Base-by-base conservation (phyloP, 2,888 invertebrate species). In the Margaritifera margaritifera region DNA sequence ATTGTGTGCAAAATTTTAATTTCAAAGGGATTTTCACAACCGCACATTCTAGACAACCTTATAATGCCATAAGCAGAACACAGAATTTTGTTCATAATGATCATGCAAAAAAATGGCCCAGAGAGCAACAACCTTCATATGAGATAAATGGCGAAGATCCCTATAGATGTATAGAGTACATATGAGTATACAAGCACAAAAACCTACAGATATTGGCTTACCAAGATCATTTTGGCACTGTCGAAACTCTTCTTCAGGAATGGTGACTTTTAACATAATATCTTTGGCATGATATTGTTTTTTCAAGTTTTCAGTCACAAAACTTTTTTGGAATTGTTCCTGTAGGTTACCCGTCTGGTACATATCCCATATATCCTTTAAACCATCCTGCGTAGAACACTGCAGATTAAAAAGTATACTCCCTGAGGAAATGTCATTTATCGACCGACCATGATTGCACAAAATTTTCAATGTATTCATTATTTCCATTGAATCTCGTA, bases 401-500 rank as follows among this genome's bases (percentile, higher is more conserved):
- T 64, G 57, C 5, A 82, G 27, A 8, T 70, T 69, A 62, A 79
- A 78, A 31, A 69, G 66, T 42, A 82, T 71, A 65, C 82, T 82
- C 18, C 82, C 81, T 50, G 76, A 69, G 2, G 74, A 75, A 27
- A 82, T 69, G 27, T 76, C 76, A 55, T 66, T 63, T 20, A 81
- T 62, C n/a, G 63, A n/a, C 20, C 77, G 71, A 20, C 80, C 81
- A 69, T 82, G 82, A 27, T 77, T 74, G 69, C 82, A 82, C 15
- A 82, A 68, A 55, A 80, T 74, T 62, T 82, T 82, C 6, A 82
- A 62, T 5, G 81, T 74, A 64, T 82, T 72, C 76, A 77, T 76
- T 24, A 79, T 76, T 66, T 82, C 82, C 74, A 80, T 77, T 11
- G 80, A 75, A 51, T 82, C 79, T 66, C 75, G 75, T 18, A 82